phyloP scores from a whole-genome alignment of 1,140 invertebrate species.

The Heterodera schachtii region DNA sequence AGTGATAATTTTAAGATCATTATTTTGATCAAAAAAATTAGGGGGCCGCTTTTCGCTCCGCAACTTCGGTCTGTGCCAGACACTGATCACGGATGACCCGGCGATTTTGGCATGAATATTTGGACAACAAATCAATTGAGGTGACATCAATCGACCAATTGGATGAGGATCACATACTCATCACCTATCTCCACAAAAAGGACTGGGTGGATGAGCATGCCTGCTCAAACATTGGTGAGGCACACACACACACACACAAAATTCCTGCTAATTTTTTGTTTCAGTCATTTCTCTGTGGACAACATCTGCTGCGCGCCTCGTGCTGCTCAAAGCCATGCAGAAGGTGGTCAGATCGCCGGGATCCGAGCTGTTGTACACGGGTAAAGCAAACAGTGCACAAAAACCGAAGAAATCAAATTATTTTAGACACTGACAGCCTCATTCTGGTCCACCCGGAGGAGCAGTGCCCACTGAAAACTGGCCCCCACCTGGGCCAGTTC shows the following conservation, averaged over 20 bases:
- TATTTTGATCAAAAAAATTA: neutral
- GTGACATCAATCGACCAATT: neutral
- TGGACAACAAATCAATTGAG: neutral
- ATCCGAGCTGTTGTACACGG: neutral
- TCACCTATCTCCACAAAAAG: neutral
- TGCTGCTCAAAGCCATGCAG: slow-evolving; percentile 13
- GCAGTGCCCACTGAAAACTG: neutral
- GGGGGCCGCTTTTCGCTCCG: slow-evolving; percentile 3
- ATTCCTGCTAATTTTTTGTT: too few species aligned
- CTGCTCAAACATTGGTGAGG: slow-evolving; percentile 3
- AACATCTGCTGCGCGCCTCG: neutral
- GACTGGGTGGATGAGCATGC: slow-evolving; percentile 6
- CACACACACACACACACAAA: too few species aligned
- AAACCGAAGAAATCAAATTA: neutral
- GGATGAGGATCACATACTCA: neutral
- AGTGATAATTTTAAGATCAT: neutral
- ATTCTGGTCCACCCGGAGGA: neutral
- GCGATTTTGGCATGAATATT: neutral
- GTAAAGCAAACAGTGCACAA: neutral
- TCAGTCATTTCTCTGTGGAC: slow-evolving; percentile 17
- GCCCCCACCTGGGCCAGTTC: neutral
- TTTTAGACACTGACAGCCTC: slow-evolving; percentile 9
- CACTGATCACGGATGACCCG: neutral
- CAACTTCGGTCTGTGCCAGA: slow-evolving; percentile 1
- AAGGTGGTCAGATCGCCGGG: slow-evolving; percentile 7